phyloP scores from a whole-genome alignment of 2,888 invertebrate genomes.

The Tenthredo mesomela region DNA sequence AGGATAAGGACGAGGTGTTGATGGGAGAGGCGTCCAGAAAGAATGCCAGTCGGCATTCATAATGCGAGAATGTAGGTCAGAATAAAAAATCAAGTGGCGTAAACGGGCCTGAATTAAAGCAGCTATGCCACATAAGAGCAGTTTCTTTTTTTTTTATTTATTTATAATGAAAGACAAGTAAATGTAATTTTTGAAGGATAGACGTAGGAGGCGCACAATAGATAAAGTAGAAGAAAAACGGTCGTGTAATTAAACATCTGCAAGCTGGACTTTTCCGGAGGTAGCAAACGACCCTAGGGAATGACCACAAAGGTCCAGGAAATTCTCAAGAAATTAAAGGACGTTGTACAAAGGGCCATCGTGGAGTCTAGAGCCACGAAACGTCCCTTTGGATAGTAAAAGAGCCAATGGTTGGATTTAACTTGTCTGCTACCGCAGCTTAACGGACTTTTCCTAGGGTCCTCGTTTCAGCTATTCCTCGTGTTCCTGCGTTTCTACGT shows the following conservation, averaged over 20 bases:
- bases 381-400: slow-evolving; percentile 36
- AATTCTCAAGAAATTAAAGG: slow-evolving; percentile 45
- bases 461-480: slow-evolving; percentile 19
- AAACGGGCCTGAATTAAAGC: not conserved
- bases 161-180: not conserved
- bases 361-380: slow-evolving; percentile 18
- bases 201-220: not conserved
- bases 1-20: not conserved
- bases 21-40: not conserved
- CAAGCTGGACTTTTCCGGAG: not conserved
- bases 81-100: not conserved
- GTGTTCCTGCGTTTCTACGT: slow-evolving; percentile 7
- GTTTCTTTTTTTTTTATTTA: not conserved
- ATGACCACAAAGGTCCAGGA: not conserved
- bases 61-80: not conserved
- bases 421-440: slow-evolving; percentile 42
- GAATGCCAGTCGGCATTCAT: not conserved
- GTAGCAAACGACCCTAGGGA: slow-evolving; percentile 13
- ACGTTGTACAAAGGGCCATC: slow-evolving; percentile 35
- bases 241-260: slow-evolving; percentile 32
- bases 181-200: not conserved
- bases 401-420: slow-evolving; percentile 39
- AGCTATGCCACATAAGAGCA: not conserved
- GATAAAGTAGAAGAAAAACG: not conserved
- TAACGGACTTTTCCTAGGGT: slow-evolving; percentile 39